A percentile compares a stretch with the other conserved stretches of the same genome.
These are phyloP conservation scores for Phragmatobia fuliginosa DNA, from an alignment of 2,888 invertebrate genomes.

Conservation along the genomic window DNA sequence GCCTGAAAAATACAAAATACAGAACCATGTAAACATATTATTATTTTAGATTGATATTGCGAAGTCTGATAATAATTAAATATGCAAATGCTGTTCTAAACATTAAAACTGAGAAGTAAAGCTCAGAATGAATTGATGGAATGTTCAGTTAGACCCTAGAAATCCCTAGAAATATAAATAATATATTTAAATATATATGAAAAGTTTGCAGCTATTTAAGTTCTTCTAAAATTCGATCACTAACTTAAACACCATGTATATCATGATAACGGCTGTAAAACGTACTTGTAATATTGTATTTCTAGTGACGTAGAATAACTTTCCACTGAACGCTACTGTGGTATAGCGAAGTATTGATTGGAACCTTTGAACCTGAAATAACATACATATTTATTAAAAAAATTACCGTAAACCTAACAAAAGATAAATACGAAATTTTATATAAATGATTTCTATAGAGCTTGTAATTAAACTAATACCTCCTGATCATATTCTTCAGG, in stretches of 20 bases:
- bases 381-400: background rate
- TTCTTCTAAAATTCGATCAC: background rate
- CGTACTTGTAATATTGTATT: slow-evolving; percentile 57
- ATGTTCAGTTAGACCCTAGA: too few relatives aligned
- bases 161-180: too few relatives aligned
- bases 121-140: too few relatives aligned
- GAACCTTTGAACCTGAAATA: slow-evolving; percentile 57
- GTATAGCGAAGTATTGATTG: slow-evolving; percentile 57
- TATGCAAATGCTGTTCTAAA: too few relatives aligned
- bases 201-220: too few relatives aligned
- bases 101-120: too few relatives aligned
- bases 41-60: too few relatives aligned
- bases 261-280: background rate
- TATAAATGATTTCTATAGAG: too few relatives aligned
- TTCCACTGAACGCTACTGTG: slow-evolving; percentile 55
- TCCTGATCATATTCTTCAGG: slow-evolving; percentile 52
- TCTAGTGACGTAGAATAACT: slow-evolving; percentile 58
- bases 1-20: slow-evolving; percentile 4
- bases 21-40: too few relatives aligned
- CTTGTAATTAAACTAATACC: too few relatives aligned
- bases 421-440: background rate
- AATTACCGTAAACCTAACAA: background rate
- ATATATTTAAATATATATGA: too few relatives aligned
- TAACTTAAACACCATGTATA: background rate
- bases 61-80: too few relatives aligned